These are phyloP conservation scores for Ranitomeya imitator DNA, from an alignment of 2,113 vertebrate species.

Conservation along the genomic window DNA sequence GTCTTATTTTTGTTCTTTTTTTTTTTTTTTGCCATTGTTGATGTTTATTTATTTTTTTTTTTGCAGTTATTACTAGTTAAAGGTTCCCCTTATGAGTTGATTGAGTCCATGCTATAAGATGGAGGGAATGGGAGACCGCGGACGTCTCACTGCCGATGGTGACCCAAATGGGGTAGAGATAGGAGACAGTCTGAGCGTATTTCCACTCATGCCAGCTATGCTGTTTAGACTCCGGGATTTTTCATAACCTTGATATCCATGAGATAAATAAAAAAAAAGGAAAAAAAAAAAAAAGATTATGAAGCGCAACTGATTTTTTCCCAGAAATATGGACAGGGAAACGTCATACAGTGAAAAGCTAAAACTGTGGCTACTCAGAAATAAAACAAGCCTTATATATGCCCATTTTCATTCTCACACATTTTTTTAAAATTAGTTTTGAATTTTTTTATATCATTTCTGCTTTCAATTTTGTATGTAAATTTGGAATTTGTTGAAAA, in stretches of 20 bases:
- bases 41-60: constrained; percentile 60
- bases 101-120: constrained; percentile 79
- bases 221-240: constrained; percentile 91
- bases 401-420: not conserved
- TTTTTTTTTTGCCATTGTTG: constrained; percentile 60
- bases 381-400: constrained; percentile 55
- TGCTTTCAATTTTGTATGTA: not conserved
- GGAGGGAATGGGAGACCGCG: constrained; percentile 86
- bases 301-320: constrained; percentile 42
- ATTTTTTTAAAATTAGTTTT: too few species aligned
- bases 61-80: constrained; percentile 53
- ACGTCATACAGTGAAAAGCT: constrained; percentile 52
- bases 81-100: constrained; percentile 58
- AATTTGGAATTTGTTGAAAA: not conserved
- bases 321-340: constrained; percentile 42
- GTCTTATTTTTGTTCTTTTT: constrained; percentile 53
- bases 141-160: constrained; percentile 80
- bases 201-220: constrained; percentile 87
- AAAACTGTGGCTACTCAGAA: constrained; percentile 49
- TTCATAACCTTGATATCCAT: constrained; percentile 78
- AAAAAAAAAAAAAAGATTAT: constrained; percentile 58
- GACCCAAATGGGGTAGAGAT: constrained; percentile 82
- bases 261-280: constrained; percentile 63
- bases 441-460: too few species aligned
- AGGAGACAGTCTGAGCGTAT: constrained; percentile 82